phyloP scores from a whole-genome alignment of 2,888 invertebrate genomes.

The Pterostichus madidus region DNA sequence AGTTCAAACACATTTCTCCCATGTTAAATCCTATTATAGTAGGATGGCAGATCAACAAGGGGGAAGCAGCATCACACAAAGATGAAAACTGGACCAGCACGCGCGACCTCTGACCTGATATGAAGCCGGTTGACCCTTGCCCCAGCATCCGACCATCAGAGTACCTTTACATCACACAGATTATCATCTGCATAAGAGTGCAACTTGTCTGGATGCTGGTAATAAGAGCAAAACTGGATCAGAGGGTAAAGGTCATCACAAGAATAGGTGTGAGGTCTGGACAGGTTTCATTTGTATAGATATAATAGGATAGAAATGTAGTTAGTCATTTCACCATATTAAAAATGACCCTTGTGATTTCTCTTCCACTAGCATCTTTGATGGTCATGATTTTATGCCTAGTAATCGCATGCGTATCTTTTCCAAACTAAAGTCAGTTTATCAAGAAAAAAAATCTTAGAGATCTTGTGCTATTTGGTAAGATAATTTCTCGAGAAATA shows the following conservation, averaged over 20 bases:
- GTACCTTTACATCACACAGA: neutral
- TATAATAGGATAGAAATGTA: neutral
- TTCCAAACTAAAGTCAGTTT: too few species aligned
- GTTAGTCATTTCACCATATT: too few species aligned
- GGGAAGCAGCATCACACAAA: slow-evolving; percentile 26
- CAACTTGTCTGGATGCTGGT: slow-evolving; percentile 43
- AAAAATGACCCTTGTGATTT: too few species aligned
- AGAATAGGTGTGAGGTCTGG: neutral
- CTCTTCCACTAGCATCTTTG: too few species aligned
- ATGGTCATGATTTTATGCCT: too few species aligned
- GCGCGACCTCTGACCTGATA: slow-evolving; percentile 15
- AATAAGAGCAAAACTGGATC: slow-evolving; percentile 26
- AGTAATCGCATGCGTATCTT: too few species aligned
- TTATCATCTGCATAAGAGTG: slow-evolving; percentile 36
- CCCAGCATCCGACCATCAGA: slow-evolving; percentile 25
- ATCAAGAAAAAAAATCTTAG: too few species aligned
- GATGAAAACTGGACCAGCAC: slow-evolving; percentile 58
- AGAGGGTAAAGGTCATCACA: slow-evolving; percentile 14
- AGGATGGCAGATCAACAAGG: neutral
- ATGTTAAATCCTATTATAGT: neutral
- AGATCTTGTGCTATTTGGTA: too few species aligned
- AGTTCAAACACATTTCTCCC: neutral
- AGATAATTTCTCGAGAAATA: too few species aligned
- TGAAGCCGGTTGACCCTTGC: slow-evolving; percentile 2
- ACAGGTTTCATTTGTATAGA: neutral